Conservation (phyloP, 2,113 vertebrate genomes). For the Willisornis vidua region DNA sequence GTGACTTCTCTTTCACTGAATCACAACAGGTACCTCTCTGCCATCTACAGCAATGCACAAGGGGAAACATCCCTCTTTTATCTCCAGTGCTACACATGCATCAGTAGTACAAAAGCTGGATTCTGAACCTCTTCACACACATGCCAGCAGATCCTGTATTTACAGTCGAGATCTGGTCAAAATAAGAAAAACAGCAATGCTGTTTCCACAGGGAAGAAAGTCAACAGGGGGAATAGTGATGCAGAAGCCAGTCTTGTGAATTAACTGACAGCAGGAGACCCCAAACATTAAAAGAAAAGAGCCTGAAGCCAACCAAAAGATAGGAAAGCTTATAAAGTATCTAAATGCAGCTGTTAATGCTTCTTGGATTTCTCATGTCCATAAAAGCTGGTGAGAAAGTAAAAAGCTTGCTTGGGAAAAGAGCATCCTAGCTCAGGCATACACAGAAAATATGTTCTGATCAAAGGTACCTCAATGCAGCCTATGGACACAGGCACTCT, state of each 20-base stretch:
- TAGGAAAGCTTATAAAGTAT: background rate
- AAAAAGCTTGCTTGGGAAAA: background rate
- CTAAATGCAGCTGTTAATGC: background rate
- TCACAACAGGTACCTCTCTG: conserved; percentile 42
- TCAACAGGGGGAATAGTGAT: background rate
- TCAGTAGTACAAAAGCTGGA: background rate
- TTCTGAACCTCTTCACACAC: background rate
- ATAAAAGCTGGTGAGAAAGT: background rate
- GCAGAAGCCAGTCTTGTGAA: background rate
- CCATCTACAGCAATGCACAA: conserved; percentile 22
- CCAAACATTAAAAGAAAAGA: background rate
- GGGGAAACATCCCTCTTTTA: conserved; percentile 39
- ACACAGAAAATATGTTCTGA: background rate
- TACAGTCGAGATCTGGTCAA: conserved; percentile 5
- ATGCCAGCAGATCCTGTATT: background rate
- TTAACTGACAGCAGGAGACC: background rate
- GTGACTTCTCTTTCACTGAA: conserved; percentile 48
- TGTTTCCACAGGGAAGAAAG: background rate
- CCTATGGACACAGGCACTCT: background rate
- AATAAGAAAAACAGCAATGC: background rate
- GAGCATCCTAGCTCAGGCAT: background rate
- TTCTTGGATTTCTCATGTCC: background rate
- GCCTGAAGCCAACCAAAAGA: background rate
- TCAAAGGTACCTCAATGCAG: background rate
- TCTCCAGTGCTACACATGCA: conserved; percentile 20